A percentile compares a stretch with the other conserved stretches of the same genome.
phyloP scores from a whole-genome alignment of 2,888 invertebrate species.

The Habroteleia sp. region DNA sequence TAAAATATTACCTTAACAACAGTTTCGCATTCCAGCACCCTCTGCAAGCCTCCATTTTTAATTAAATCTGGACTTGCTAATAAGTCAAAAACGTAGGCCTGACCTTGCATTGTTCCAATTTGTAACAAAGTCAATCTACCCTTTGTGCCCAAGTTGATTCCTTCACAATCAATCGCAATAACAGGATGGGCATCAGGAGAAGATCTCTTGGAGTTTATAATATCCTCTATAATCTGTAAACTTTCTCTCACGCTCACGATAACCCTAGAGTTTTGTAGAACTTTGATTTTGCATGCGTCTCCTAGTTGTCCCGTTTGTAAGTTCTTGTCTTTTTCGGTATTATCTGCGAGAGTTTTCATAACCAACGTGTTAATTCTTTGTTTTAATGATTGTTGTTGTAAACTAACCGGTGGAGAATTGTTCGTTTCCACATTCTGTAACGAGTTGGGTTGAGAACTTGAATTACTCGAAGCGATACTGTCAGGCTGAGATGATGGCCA shows the following conservation, averaged over 20 bases:
- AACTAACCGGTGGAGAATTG: constrained; percentile 74
- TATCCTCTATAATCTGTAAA: constrained; percentile 88
- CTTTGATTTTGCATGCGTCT: constrained; percentile 90
- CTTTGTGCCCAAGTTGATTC: constrained; percentile 93
- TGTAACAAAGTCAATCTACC: constrained; percentile 94
- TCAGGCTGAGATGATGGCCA: constrained; percentile 59
- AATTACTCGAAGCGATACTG: constrained; percentile 65
- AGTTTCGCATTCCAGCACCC: constrained; percentile 89
- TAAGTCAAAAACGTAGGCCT: constrained; percentile 93
- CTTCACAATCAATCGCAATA: constrained; percentile 95
- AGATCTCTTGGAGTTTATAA: constrained; percentile 83
- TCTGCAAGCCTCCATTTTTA: constrained; percentile 89
- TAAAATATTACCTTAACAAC: constrained; percentile 92
- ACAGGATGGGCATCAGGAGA: constrained; percentile 80
- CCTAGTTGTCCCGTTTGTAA: constrained; percentile 81
- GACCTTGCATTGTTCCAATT: constrained; percentile 90
- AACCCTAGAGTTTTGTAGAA: constrained; percentile 91
- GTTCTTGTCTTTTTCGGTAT: constrained; percentile 85
- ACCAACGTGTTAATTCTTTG: constrained; percentile 94
- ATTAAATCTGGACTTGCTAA: constrained; percentile 91
- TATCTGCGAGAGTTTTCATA: constrained; percentile 94
- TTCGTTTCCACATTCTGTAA: constrained; percentile 71
- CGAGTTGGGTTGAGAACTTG: constrained; percentile 68
- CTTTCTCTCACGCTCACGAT: constrained; percentile 91
- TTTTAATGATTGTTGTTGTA: constrained; percentile 87